Evolutionary conservation across 1,140 invertebrate genomes (phyloP), one percentile per base, ranked within the genome.

Genomic region (Brachionus plicatilis): DNA sequence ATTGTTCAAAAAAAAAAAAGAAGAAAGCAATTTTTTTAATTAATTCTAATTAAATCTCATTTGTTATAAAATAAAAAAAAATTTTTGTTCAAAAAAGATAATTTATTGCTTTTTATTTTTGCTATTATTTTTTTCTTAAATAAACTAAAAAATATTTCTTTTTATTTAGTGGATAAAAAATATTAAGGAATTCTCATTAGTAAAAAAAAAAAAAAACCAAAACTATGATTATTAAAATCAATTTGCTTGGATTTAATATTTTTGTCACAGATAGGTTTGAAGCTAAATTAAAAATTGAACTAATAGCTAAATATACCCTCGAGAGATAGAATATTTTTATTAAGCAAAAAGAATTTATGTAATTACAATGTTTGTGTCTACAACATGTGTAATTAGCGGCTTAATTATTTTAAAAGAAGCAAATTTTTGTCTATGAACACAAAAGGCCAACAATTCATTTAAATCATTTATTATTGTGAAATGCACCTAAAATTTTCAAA

Each of bases 401-500:
- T 20, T 60, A 60, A 60, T 60, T 60, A 27, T 6, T 29, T 29
- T 24, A 56, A 14, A 9, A 20, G n/a, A 8, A 60, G 17, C 8
- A 20, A 60, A 56, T 56, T 56, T 56, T 56, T 56, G n/a, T 56
- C 8, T 20, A 1, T 47, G 8, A 9, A 47, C 3, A 47, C 9
- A 47, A 47, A 47, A 12, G 14, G 1, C n/a, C 3, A 56, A 5
- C 27, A 60, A 60, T 60, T 2, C 1, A 20, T 60, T 12, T 1
- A 8, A 72, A 41, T 72, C 9, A 72, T 72, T 72, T 43, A 72
- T 72, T 43, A 41, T 72, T 72, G 17, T 72, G 20, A 72, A 72
- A 0, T 17, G 43, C n/a, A 11, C 68, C 41, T 20, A 72, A 72
- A 41, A 72, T 72, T 11, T 72, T 72, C 24, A 41, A 72, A 72